These are phyloP conservation scores for Micropoecilia bifurca DNA, from an alignment of 2,797 vertebrate species.

Conservation along the genomic window DNA sequence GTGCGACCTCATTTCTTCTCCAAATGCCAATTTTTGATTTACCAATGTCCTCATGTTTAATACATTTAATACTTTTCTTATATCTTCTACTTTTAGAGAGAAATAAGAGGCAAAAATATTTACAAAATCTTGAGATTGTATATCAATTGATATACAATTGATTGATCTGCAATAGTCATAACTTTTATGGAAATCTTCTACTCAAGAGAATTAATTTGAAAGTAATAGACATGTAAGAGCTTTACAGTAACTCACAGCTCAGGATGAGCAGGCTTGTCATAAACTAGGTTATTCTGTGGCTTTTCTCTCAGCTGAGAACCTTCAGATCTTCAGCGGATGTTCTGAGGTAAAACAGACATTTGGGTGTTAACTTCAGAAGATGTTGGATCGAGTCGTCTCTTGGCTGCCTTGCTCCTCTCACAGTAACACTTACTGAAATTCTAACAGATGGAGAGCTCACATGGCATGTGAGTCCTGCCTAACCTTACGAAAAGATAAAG, in stretches of 20 bases:
- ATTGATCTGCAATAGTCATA: neutral
- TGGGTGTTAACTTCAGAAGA: constrained; percentile 5
- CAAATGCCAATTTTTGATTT: neutral
- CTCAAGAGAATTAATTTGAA: neutral
- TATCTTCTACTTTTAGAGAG: neutral
- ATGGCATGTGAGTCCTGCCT: constrained; percentile 17
- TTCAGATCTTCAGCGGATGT: constrained; percentile 23
- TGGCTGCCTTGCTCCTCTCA: constrained; percentile 36
- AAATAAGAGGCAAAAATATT: neutral
- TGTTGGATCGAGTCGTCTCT: constrained; percentile 29
- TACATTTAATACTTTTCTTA: neutral
- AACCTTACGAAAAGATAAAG: neutral
- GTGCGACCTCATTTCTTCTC: neutral
- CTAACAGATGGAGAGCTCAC: constrained; percentile 44
- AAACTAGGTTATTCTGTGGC: neutral
- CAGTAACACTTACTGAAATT: constrained; percentile 32
- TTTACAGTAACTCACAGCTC: neutral
- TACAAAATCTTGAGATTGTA: neutral
- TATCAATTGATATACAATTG: no score
- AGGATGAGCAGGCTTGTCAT: neutral
- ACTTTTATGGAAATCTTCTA: neutral
- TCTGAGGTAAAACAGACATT: constrained; percentile 18
- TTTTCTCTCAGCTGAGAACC: constrained; percentile 17
- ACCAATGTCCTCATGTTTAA: neutral
- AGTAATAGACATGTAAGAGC: neutral